Evolutionary conservation across 2,888 invertebrate species (phyloP).

Genomic region (Microchrysa polita): DNA sequence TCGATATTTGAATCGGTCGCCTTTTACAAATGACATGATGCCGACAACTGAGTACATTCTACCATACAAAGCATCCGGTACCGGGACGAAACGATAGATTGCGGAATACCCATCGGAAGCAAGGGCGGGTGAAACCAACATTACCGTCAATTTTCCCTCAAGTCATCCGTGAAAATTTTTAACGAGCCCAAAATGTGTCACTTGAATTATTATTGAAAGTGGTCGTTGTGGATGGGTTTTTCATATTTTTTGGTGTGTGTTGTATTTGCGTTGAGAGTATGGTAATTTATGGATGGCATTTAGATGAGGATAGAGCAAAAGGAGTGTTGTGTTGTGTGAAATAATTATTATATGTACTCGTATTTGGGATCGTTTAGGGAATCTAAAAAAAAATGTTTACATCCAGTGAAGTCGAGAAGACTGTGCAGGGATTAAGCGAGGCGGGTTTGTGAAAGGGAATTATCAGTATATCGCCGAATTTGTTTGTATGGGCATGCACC

Average conservation of each 20-base stretch:
- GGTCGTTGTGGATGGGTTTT: not conserved
- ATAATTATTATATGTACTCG: not conserved
- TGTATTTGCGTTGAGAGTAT: not conserved
- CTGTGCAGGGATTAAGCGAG: no score
- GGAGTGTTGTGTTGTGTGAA: not conserved
- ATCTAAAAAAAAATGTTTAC: not conserved
- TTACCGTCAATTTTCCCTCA: conserved; percentile 33
- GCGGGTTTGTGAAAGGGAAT: no score
- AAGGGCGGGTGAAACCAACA: not conserved
- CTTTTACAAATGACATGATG: no score
- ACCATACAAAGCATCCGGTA: no score
- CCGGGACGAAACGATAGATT: no score
- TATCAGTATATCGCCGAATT: no score
- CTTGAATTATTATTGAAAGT: conserved; percentile 2
- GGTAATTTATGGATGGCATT: not conserved
- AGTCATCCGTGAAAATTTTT: conserved; percentile 40
- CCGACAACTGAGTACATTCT: no score
- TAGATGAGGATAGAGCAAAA: not conserved
- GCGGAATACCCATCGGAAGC: no score
- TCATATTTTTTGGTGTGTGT: not conserved
- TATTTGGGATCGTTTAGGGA: not conserved
- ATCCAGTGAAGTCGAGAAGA: not conserved
- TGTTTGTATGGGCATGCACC: not conserved
- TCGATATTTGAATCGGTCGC: no score
- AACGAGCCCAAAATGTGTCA: conserved; percentile 38